phyloP scores from a whole-genome alignment of 2,113 vertebrate species.

The Sander vitreus region DNA sequence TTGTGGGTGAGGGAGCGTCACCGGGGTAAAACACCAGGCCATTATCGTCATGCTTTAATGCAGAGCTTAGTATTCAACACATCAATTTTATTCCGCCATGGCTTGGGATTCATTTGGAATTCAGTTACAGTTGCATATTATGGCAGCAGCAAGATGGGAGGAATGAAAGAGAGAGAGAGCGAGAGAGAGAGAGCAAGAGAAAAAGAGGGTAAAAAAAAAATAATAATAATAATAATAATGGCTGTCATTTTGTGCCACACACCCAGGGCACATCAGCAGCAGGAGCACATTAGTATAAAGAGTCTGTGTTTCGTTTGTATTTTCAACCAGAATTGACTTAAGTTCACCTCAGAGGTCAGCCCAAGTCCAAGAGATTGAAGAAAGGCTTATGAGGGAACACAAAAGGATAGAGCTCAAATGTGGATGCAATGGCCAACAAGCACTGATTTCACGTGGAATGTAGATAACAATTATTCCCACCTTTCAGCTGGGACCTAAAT shows the following conservation, averaged over 20 bases:
- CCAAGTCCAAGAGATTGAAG: not conserved
- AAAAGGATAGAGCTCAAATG: constrained; percentile 2
- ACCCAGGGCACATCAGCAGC: constrained; percentile 17
- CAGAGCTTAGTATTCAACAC: constrained; percentile 81
- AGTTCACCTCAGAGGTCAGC: constrained; percentile 31
- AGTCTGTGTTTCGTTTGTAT: constrained; percentile 21
- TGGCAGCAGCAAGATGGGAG: constrained; percentile 38
- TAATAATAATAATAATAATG: no score
- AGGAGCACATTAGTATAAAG: constrained; percentile 35
- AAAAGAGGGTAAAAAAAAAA: not conserved
- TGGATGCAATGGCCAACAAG: not conserved
- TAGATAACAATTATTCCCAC: not conserved
- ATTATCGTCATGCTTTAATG: constrained; percentile 85
- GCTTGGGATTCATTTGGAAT: constrained; percentile 83
- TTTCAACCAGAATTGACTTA: constrained; percentile 3
- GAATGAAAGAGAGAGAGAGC: constrained; percentile 23
- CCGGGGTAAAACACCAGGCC: constrained; percentile 79
- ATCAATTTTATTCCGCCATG: constrained; percentile 78
- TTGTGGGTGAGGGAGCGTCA: constrained; percentile 20
- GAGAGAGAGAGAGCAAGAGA: constrained; percentile 21
- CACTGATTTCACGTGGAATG: not conserved
- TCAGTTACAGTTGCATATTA: constrained; percentile 79
- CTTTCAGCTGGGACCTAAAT: not conserved
- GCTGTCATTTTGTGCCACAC: constrained; percentile 40
- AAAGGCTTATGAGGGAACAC: not conserved